A percentile compares a stretch with the other conserved stretches of the same genome.
Evolutionary conservation across 1,140 invertebrate genomes (phyloP).

Genomic region (Brachionus calyciflorus): DNA sequence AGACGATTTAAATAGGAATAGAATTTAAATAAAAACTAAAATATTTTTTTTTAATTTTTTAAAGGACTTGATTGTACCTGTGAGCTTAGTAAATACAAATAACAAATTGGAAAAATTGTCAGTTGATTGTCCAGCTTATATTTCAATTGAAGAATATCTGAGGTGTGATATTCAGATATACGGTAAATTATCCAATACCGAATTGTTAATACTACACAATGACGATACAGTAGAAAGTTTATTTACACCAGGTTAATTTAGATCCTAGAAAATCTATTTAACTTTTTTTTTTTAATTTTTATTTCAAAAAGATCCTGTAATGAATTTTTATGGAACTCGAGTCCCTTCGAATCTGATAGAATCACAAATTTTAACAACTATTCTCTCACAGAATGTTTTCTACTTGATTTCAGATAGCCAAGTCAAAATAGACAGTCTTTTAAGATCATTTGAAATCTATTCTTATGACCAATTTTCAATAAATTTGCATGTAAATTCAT

Average conservation of each 20-base stretch:
- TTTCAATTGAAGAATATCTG: background rate
- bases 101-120: background rate
- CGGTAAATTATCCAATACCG: background rate
- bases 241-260: background rate
- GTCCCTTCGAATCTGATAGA: background rate
- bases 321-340: background rate
- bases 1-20: background rate
- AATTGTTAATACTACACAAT: background rate
- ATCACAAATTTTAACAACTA: background rate
- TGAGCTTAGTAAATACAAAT: background rate
- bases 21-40: too few relatives aligned
- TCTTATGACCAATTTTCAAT: background rate
- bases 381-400: background rate
- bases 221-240: background rate
- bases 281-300: background rate
- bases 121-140: background rate
- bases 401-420: background rate
- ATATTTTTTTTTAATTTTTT: too few relatives aligned
- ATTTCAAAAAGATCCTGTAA: background rate
- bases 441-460: slow-evolving; percentile 16
- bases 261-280: background rate
- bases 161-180: background rate
- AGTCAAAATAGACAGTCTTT: background rate
- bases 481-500: slow-evolving; percentile 18
- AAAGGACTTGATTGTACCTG: too few relatives aligned